Base-by-base conservation (phyloP, 2,888 invertebrate genomes). In the Didymodactylos carnosus region DNA sequence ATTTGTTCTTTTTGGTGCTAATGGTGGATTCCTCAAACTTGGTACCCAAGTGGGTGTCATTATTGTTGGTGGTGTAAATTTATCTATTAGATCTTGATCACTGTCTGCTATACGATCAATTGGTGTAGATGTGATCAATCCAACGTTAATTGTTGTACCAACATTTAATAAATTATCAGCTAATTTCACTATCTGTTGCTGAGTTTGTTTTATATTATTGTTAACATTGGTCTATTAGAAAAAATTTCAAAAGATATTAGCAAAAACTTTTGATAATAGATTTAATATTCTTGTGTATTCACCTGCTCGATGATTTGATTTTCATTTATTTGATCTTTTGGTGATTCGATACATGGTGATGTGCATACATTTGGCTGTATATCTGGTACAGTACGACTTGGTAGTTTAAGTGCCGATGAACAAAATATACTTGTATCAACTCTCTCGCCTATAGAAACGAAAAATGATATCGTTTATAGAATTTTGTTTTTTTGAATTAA, bases 391-490 rank as follows among this genome's bases (percentile, higher is more conserved):
- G 35, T 19, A 8, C n/a, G n/a, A n/a, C 35, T 29, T n/a, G 29
- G 29, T 2, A 7, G 8, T 62, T 62, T 62, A n/a, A 62, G 29
- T n/a, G 35, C 35, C 3, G 62, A 62, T 29, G 62, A 62, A 35
- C 62, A 62, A 62, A 62, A 62, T 62, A 62, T 62, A 62, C 62
- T 62, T 62, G 62, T 62, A 62, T 62, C 62, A 62, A 62, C 62
- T n/a, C 62, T 29, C 35, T 62, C 62, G 11, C 62, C 62, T 62
- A 62, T 19, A n/a, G n/a, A n/a, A n/a, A n/a, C n/a, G n/a, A n/a
- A n/a, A n/a, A n/a, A n/a, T n/a, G n/a, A n/a, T n/a, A n/a, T n/a
- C n/a, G n/a, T n/a, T n/a, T n/a, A n/a, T n/a, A n/a, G n/a, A n/a
- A n/a, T n/a, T n/a, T n/a, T n/a, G n/a, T n/a, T n/a, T n/a, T n/a